These are phyloP conservation scores for Tamandua tetradactyla DNA, from an alignment of 2,797 vertebrate genomes.

Conservation along the genomic window DNA sequence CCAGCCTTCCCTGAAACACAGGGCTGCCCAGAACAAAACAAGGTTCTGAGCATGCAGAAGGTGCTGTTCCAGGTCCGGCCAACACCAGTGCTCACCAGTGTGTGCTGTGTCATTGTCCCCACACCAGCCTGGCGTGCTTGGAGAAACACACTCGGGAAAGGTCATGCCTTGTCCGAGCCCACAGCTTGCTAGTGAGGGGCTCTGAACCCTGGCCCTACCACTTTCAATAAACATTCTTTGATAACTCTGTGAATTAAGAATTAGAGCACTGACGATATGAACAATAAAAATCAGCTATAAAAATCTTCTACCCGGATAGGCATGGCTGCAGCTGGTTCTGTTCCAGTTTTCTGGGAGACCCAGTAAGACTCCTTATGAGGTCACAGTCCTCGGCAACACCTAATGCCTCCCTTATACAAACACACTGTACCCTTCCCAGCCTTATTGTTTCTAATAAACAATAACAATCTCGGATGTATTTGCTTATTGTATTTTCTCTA, in stretches of 20 bases:
- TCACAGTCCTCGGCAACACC: background rate
- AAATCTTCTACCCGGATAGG: background rate
- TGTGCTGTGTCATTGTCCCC: background rate
- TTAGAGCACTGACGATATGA: slow-evolving; percentile 15
- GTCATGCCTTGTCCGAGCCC: background rate
- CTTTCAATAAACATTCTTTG: slow-evolving; percentile 19
- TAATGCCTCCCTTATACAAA: background rate
- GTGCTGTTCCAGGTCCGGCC: background rate
- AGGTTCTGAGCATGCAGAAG: background rate
- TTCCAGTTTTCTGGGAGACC: slow-evolving; percentile 1
- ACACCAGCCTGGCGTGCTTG: background rate
- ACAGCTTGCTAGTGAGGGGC: background rate
- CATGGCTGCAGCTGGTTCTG: background rate
- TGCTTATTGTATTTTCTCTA: background rate
- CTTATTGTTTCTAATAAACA: slow-evolving; percentile 41
- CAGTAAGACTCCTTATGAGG: background rate
- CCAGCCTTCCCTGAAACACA: background rate
- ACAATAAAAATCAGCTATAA: slow-evolving; percentile 2
- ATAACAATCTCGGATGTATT: background rate
- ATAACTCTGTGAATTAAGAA: background rate
- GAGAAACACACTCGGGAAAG: background rate
- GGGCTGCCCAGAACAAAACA: background rate
- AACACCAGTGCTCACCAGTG: background rate
- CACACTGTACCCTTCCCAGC: background rate
- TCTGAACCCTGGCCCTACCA: background rate